phyloP scores from a whole-genome alignment of 2,888 invertebrate species.

The Papilio protenor region DNA sequence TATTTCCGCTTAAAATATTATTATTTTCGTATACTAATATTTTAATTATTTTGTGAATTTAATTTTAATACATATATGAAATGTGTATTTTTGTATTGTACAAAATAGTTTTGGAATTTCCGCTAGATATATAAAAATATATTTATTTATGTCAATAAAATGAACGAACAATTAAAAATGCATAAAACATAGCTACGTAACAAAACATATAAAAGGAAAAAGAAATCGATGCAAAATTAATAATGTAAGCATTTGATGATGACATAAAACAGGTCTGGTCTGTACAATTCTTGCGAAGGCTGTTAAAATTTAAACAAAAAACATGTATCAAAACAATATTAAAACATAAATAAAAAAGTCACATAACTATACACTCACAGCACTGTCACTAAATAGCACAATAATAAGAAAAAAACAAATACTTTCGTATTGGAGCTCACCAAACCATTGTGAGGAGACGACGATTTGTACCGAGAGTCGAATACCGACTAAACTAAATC shows the following conservation, averaged over 20 bases:
- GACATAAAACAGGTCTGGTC: constrained; percentile 6
- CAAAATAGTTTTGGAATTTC: no score
- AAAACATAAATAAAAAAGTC: neutral
- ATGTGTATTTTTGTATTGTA: no score
- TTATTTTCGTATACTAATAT: no score
- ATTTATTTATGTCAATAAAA: neutral
- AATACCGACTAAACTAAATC: constrained; percentile 12
- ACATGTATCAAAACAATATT: neutral
- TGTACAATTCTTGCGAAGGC: constrained; percentile 24
- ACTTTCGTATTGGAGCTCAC: constrained; percentile 48
- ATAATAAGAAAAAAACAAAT: constrained; percentile 6
- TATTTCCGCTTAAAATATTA: no score
- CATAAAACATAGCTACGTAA: neutral
- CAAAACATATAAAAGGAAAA: neutral
- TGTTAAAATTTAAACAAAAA: constrained; percentile 1
- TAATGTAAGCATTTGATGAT: neutral
- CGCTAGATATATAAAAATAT: neutral
- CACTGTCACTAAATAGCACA: constrained; percentile 23
- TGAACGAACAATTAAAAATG: neutral
- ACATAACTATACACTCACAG: neutral
- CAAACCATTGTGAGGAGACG: constrained; percentile 46
- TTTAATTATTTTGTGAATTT: no score
- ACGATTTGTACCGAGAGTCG: constrained; percentile 11
- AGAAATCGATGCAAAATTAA: constrained; percentile 1
- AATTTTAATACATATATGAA: no score